A percentile compares a stretch with the other conserved stretches of the same genome.
Conservation (phyloP, 2,797 vertebrate genomes). For the Syngnathus rostellatus region DNA sequence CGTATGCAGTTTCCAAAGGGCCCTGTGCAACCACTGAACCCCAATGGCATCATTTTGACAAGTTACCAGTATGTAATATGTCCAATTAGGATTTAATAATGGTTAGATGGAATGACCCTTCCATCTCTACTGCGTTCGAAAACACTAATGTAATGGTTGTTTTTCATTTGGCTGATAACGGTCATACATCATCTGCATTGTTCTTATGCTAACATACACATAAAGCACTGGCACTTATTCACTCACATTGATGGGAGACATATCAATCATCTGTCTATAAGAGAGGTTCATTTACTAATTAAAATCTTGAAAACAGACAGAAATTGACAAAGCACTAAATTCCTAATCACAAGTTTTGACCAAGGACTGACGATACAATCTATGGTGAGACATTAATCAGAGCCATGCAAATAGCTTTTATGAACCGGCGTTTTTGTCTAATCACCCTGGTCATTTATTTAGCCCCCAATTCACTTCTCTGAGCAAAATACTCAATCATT, state of each 20-base stretch:
- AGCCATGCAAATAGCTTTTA: constrained; percentile 47
- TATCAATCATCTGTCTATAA: constrained; percentile 85
- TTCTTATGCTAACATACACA: constrained; percentile 49
- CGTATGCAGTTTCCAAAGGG: constrained; percentile 9
- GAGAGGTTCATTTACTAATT: constrained; percentile 92
- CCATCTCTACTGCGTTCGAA: constrained; percentile 43
- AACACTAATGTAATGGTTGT: constrained; percentile 62
- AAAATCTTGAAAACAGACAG: constrained; percentile 74
- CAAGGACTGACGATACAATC: constrained; percentile 58
- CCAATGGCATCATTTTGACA: constrained; percentile 60
- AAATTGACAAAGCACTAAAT: constrained; percentile 81
- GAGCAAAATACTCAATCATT: constrained; percentile 53
- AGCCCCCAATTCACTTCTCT: constrained; percentile 45
- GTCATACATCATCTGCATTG: constrained; percentile 55
- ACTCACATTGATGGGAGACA: constrained; percentile 42
- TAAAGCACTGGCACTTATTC: constrained; percentile 38
- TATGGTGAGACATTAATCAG: constrained; percentile 64
- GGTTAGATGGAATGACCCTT: constrained; percentile 51
- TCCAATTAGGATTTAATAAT: constrained; percentile 63
- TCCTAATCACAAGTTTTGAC: constrained; percentile 78
- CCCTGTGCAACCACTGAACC: constrained; percentile 40
- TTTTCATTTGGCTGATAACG: constrained; percentile 56
- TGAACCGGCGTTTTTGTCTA: constrained; percentile 43
- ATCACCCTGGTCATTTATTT: constrained; percentile 49
- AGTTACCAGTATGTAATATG: constrained; percentile 54